These are phyloP conservation scores for Pygoscelis adeliae DNA, from an alignment of 2,113 vertebrate genomes.

Conservation along the genomic window DNA sequence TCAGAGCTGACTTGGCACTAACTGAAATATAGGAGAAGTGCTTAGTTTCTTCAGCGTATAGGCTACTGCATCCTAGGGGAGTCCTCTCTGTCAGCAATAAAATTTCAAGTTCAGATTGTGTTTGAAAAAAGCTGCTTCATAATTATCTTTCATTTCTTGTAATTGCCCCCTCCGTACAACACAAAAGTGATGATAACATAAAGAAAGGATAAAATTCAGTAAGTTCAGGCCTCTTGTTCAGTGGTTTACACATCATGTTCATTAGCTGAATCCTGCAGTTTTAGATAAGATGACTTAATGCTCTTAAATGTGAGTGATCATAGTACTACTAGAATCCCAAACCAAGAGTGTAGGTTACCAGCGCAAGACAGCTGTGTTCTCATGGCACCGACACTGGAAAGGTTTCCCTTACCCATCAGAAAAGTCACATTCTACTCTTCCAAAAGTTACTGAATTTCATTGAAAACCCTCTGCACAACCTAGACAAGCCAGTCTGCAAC, in stretches of 20 bases:
- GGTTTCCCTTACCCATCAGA: background rate
- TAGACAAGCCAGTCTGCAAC: background rate
- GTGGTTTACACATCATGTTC: background rate
- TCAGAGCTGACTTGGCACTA: slow-evolving; percentile 67
- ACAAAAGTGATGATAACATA: background rate
- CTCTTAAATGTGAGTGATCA: background rate
- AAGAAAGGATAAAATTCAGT: background rate
- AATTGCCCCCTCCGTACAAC: background rate
- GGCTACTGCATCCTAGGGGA: slow-evolving; percentile 31
- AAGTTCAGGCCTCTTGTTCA: background rate
- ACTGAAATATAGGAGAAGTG: slow-evolving; percentile 39
- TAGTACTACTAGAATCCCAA: background rate
- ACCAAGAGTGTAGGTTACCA: background rate
- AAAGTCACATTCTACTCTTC: background rate
- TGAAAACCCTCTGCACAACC: background rate
- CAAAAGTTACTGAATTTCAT: background rate
- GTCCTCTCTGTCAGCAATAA: slow-evolving; percentile 42
- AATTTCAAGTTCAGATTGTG: slow-evolving; percentile 51
- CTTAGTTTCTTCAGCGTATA: slow-evolving; percentile 40
- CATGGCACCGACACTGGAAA: background rate
- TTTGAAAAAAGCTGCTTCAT: background rate
- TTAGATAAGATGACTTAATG: background rate
- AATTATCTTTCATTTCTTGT: slow-evolving; percentile 20
- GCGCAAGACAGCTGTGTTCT: background rate
- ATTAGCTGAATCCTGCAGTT: background rate